Percentiles rank a stretch among this genome's conserved stretches.
These are phyloP conservation scores for Euphysa ruthae DNA, from an alignment of 30 jellyfish, hydroid and myxozoan species.

Conservation along the genomic window DNA sequence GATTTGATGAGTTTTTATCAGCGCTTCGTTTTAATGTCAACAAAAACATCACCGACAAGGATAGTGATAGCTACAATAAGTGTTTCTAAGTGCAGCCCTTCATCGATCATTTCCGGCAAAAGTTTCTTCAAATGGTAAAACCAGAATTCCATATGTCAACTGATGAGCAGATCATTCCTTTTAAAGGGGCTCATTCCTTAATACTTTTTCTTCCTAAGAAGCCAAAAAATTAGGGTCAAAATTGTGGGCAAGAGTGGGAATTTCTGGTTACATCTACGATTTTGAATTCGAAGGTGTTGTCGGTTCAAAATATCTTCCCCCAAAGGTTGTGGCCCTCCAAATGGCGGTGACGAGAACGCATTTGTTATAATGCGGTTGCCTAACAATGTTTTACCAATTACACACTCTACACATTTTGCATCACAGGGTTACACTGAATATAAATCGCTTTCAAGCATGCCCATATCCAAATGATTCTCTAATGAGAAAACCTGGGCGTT, in stretches of 20 bases:
- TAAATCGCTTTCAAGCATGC: constrained; percentile 24
- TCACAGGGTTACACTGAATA: constrained; percentile 15
- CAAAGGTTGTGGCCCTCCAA: not conserved
- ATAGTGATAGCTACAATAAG: constrained; percentile 19
- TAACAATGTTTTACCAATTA: constrained; percentile 4
- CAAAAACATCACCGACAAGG: not conserved
- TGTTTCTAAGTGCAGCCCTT: constrained; percentile 41
- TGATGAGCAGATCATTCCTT: constrained; percentile 60
- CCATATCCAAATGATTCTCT: constrained; percentile 19
- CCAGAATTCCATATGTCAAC: constrained; percentile 28
- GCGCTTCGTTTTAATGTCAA: constrained; percentile 38
- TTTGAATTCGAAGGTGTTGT: constrained; percentile 39
- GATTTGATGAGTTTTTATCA: constrained; percentile 38
- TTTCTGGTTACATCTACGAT: constrained; percentile 34
- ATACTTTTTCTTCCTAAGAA: constrained; percentile 47
- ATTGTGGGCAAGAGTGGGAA: constrained; percentile 39
- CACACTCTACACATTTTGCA: constrained; percentile 15
- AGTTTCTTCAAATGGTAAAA: constrained; percentile 25
- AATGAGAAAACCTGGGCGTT: constrained; percentile 33
- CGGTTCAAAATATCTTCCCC: constrained; percentile 22
- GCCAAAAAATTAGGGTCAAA: constrained; percentile 58
- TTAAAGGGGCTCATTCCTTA: constrained; percentile 50
- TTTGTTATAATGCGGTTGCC: constrained; percentile 26
- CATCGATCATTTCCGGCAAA: constrained; percentile 42
- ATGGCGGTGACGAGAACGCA: constrained; percentile 22